Evolutionary conservation across 2,113 vertebrate species (phyloP), one percentile per base, ranked within the genome.

Genomic region (Rhynchopsitta pachyrhyncha): DNA sequence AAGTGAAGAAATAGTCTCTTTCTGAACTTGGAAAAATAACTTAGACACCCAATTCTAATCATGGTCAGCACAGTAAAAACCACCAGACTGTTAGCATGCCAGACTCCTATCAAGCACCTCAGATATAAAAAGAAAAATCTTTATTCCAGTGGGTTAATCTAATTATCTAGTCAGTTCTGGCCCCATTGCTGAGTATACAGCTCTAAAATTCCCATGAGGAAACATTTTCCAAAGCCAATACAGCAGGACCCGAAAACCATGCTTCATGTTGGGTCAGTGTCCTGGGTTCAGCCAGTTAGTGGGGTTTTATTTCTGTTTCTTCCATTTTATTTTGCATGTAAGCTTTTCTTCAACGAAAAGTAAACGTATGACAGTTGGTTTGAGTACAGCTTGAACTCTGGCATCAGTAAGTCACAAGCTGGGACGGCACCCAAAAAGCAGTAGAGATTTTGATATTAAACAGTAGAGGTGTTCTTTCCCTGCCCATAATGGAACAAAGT

Each of bases 271-370:
- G 47, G 8, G 12, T 82, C 28, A 59, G 57, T 59, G 57, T 35
- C 22, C 57, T 59, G 57, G 19, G 22, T 59, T 59, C 20, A 35
- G 33, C n/a, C 57, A 24, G 55, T 57, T n/a, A 57, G 20, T 39
- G 7, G 2, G 1, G 0, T 20, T 55, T 28, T 28, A 9, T 27
- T 78, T 50, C 7, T 2, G 6, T 46, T 31, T 63, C 44, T 31
- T 23, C 25, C 37, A 3, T 47, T 86, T 50, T 49, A 69, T 57
- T 86, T 69, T 81, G 27, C 37, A 67, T 42, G 68, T 41, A 77
- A 41, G 35, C 37, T 82, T 89, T 75, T 35, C 47, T 68, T 82
- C 50, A 69, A 68, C 89, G 27, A 53, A 82, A 91, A 24, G 33
- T 70, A 57, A 68, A 42, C 4, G 2, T 92, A 80, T 95, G 77